Percentiles rank a stretch among this genome's conserved stretches.
Evolutionary conservation across 2,888 invertebrate species (phyloP).

Genomic region (Boloria selene): DNA sequence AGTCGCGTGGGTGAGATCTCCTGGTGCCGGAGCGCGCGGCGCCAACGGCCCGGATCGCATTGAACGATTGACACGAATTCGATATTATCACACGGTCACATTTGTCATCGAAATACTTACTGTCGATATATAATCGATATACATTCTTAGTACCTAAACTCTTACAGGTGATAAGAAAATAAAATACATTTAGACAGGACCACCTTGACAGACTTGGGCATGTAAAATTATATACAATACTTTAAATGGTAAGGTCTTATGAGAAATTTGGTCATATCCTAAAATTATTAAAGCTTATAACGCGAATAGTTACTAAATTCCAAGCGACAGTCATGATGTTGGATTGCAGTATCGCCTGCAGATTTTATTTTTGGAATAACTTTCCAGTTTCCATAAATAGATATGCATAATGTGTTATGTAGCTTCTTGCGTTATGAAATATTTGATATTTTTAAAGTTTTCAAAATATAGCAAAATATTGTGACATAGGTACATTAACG

Average conservation of each 20-base stretch:
- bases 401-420: not conserved
- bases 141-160: constrained; percentile 33
- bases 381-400: not conserved
- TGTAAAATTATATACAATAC: constrained; percentile 29
- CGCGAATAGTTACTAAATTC: constrained; percentile 21
- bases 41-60: constrained; percentile 45
- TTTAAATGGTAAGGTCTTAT: constrained; percentile 35
- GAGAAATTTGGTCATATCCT: constrained; percentile 31
- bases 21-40: constrained; percentile 25
- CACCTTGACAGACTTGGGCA: constrained; percentile 37
- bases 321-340: constrained; percentile 3
- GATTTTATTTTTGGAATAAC: not conserved
- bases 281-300: constrained; percentile 27
- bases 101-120: constrained; percentile 47
- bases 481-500: not conserved
- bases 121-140: constrained; percentile 43
- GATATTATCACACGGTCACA: constrained; percentile 46
- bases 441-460: not conserved
- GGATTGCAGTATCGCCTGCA: constrained; percentile 1
- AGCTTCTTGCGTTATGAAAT: not conserved
- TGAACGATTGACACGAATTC: constrained; percentile 58
- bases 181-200: constrained; percentile 34
- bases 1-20: constrained; percentile 23
- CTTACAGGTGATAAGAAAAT: constrained; percentile 36
- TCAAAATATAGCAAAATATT: not conserved